Percentiles rank a stretch among this genome's conserved stretches.
These are phyloP conservation scores for Gasterosteus aculeatus DNA, from an alignment of 2,113 vertebrate genomes.

Conservation along the genomic window DNA sequence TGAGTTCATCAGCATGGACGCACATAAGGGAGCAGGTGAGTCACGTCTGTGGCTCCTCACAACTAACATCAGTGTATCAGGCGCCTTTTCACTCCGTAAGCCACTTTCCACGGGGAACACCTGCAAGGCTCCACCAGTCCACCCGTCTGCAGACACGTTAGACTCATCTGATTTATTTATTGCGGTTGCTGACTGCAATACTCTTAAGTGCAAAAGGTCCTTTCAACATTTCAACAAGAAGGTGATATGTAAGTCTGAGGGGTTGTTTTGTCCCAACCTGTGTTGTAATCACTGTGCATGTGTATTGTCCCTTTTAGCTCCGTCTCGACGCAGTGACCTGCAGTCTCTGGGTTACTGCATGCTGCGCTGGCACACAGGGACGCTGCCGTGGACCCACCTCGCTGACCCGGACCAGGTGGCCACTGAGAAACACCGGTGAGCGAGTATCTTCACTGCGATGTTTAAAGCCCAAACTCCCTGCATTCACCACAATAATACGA, in stretches of 20 bases:
- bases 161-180: not conserved
- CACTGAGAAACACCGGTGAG: conserved; percentile 86
- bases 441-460: not conserved
- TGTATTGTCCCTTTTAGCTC: conserved; percentile 76
- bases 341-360: conserved; percentile 94
- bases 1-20: conserved; percentile 91
- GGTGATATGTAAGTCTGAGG: not conserved
- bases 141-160: conserved; percentile 20
- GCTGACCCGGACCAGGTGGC: conserved; percentile 76
- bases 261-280: not conserved
- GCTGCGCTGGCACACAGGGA: conserved; percentile 87
- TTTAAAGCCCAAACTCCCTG: not conserved
- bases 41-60: not conserved
- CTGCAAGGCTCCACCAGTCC: conserved; percentile 15
- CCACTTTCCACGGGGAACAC: not conserved
- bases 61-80: not conserved
- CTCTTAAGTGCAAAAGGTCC: not conserved
- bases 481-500: not conserved
- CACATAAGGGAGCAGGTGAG: conserved; percentile 91
- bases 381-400: conserved; percentile 86
- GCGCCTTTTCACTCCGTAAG: not conserved
- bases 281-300: not conserved
- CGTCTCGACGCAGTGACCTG: conserved; percentile 92
- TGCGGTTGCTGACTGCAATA: not conserved
- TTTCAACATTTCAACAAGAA: not conserved